These are phyloP conservation scores for Alectoris magna DNA, from an alignment of 2,797 vertebrate species.

Conservation along the genomic window DNA sequence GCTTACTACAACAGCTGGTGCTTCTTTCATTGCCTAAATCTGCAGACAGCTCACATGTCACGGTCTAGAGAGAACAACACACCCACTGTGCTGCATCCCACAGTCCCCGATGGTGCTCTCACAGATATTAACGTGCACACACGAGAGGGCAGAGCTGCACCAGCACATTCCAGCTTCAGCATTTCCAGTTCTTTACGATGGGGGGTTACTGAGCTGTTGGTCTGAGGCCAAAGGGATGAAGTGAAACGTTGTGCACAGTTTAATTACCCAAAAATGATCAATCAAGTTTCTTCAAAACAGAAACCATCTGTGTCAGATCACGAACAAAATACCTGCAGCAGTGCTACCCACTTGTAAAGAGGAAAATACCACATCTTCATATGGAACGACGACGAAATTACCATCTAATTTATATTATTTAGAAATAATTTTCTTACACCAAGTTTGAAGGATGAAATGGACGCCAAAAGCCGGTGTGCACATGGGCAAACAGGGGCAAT, in stretches of 20 bases:
- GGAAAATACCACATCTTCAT: not conserved
- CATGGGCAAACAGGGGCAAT: not conserved
- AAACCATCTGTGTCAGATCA: not conserved
- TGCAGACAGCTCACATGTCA: not conserved
- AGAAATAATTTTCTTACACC: slow-evolving; percentile 1
- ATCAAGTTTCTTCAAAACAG: not conserved
- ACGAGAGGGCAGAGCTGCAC: slow-evolving; percentile 59
- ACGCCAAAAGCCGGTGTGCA: not conserved
- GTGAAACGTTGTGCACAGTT: not conserved
- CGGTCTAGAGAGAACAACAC: not conserved
- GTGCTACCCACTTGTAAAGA: not conserved
- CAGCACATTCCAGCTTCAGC: not conserved
- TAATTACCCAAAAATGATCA: not conserved
- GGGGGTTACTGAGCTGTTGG: not conserved
- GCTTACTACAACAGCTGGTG: not conserved
- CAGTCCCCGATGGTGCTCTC: not conserved
- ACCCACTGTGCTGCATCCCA: not conserved
- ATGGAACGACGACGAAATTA: not conserved
- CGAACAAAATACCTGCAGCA: not conserved
- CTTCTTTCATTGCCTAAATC: not conserved
- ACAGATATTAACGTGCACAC: not conserved
- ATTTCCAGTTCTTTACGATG: not conserved
- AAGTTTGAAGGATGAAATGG: not conserved
- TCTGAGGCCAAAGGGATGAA: not conserved
- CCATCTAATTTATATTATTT: not conserved